phyloP scores from a whole-genome alignment of 2,113 vertebrate species.

The Megaceryle maxima region DNA sequence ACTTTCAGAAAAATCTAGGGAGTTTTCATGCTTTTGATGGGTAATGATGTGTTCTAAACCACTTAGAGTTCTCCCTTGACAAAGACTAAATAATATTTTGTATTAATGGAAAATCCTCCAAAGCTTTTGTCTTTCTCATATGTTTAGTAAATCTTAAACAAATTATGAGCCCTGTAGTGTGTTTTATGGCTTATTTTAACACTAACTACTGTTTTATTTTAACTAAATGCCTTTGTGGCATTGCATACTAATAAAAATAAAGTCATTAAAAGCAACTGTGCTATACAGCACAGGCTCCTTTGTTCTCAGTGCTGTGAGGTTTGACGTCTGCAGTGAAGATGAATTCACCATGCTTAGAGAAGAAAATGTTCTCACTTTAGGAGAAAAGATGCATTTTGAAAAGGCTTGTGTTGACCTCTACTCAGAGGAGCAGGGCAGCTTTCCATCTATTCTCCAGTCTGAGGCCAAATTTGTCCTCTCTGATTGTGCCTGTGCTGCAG shows the following conservation, averaged over 20 bases:
- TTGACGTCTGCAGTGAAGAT: neutral
- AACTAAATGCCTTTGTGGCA: constrained; percentile 42
- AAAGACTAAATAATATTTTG: constrained; percentile 42
- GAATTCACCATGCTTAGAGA: neutral
- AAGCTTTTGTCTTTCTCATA: constrained; percentile 1
- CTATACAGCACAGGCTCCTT: neutral
- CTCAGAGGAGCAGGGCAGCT: neutral
- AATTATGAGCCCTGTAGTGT: constrained; percentile 16
- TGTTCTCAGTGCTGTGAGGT: constrained; percentile 5
- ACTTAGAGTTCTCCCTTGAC: constrained; percentile 12
- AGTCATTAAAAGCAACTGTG: constrained; percentile 8
- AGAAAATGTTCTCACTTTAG: neutral
- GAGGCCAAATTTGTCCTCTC: neutral
- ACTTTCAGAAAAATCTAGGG: constrained; percentile 1
- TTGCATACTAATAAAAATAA: constrained; percentile 41
- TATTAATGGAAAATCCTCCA: constrained; percentile 40
- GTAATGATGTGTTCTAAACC: constrained; percentile 34
- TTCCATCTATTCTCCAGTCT: neutral
- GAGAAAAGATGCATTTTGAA: neutral
- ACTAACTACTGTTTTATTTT: constrained; percentile 53
- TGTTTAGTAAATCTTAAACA: constrained; percentile 55
- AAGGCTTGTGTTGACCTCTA: neutral
- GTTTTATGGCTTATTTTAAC: constrained; percentile 48
- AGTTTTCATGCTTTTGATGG: constrained; percentile 37
- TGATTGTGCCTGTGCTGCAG: neutral